These are phyloP conservation scores for Fulica atra DNA, from an alignment of 2,113 vertebrate genomes.

Conservation along the genomic window DNA sequence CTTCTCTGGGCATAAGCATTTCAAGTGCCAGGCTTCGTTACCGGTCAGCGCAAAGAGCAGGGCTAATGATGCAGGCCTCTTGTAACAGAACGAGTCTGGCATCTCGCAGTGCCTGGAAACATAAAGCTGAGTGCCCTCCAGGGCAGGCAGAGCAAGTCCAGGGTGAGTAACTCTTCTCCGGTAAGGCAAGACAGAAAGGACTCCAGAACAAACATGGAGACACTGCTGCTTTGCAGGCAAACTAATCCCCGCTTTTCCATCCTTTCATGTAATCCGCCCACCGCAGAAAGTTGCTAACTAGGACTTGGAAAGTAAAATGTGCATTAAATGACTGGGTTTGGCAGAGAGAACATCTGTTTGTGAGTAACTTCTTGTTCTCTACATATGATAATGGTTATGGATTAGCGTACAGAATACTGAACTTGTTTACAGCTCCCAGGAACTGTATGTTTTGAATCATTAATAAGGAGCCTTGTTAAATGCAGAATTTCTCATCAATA, in stretches of 20 bases:
- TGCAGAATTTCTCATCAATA: constrained; percentile 36
- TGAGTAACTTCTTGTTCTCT: constrained; percentile 48
- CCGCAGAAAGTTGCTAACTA: constrained; percentile 34
- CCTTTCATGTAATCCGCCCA: not conserved
- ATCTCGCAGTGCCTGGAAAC: not conserved
- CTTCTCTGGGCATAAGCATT: not conserved
- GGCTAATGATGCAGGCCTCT: not conserved
- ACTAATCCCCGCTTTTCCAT: constrained; percentile 14
- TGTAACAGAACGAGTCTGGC: constrained; percentile 18
- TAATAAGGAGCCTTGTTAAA: constrained; percentile 25
- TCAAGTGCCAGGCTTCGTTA: not conserved
- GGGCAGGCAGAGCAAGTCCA: not conserved
- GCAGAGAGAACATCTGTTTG: constrained; percentile 48
- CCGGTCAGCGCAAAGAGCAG: not conserved
- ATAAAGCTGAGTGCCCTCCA: not conserved
- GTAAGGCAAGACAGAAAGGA: constrained; percentile 17
- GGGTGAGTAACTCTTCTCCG: not conserved
- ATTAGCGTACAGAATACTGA: constrained; percentile 37
- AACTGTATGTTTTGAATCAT: constrained; percentile 45
- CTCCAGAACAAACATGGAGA: not conserved
- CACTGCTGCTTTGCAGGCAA: constrained; percentile 18
- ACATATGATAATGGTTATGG: constrained; percentile 47
- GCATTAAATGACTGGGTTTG: constrained; percentile 32
- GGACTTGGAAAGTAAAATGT: constrained; percentile 39
- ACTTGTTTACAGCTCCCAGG: constrained; percentile 35